phyloP scores from a whole-genome alignment of 2,113 vertebrate genomes.

The Siniperca chuatsi region DNA sequence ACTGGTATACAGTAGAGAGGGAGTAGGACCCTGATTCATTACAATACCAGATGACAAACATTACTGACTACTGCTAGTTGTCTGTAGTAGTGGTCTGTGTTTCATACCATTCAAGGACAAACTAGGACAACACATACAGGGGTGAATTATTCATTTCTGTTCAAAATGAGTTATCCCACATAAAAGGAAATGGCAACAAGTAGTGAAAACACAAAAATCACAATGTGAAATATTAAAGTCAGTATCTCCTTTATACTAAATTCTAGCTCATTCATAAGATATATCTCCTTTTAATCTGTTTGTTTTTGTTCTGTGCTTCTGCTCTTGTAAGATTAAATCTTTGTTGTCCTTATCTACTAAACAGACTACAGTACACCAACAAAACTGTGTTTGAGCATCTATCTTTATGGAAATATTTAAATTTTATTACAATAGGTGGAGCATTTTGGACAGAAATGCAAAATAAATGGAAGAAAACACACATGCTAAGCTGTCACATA shows the following conservation, averaged over 20 bases:
- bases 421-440: background rate
- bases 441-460: slow-evolving; percentile 43
- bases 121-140: background rate
- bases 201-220: slow-evolving; percentile 11
- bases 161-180: slow-evolving; percentile 46
- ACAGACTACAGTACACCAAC: background rate
- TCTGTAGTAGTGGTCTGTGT: background rate
- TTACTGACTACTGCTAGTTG: background rate
- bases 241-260: slow-evolving; percentile 14
- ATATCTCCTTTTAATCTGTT: slow-evolving; percentile 35
- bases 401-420: background rate
- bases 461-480: background rate
- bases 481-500: background rate
- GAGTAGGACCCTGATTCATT: background rate
- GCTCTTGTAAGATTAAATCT: slow-evolving; percentile 14
- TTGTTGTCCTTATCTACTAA: slow-evolving; percentile 23
- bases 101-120: slow-evolving; percentile 9
- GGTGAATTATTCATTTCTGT: slow-evolving; percentile 25
- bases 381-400: background rate
- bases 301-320: slow-evolving; percentile 5
- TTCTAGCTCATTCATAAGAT: slow-evolving; percentile 16
- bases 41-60: background rate
- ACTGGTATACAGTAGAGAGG: background rate
- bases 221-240: slow-evolving; percentile 38
- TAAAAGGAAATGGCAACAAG: background rate